Conservation (phyloP, 53 echinoderm and acorn worm species). For the Glandiceps talaboti region DNA sequence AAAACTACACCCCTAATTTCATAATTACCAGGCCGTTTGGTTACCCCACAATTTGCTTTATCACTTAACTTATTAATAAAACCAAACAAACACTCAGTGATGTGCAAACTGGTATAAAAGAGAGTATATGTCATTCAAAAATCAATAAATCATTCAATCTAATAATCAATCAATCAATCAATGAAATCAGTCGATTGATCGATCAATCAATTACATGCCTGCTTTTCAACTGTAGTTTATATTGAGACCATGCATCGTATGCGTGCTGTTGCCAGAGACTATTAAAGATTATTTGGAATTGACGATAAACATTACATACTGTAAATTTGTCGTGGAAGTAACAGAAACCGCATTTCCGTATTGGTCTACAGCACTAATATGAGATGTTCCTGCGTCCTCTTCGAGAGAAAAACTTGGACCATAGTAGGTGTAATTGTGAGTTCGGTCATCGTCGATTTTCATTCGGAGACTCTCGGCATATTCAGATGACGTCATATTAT, state of each 20-base stretch:
- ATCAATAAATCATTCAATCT: not conserved
- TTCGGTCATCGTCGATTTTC: constrained; percentile 44
- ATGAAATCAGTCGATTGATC: not conserved
- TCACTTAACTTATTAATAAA: too few relatives aligned
- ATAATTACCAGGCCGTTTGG: too few relatives aligned
- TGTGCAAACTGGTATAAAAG: too few relatives aligned
- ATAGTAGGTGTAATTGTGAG: constrained; percentile 66
- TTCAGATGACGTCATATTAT: constrained; percentile 46
- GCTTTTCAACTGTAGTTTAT: too few relatives aligned
- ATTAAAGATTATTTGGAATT: not conserved
- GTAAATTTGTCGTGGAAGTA: constrained; percentile 60
- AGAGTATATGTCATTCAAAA: not conserved
- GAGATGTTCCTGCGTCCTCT: constrained; percentile 63
- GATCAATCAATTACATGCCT: not conserved
- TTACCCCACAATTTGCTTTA: too few relatives aligned
- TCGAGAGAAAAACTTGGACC: constrained; percentile 40
- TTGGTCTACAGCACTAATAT: constrained; percentile 58
- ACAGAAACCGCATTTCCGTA: constrained; percentile 69
- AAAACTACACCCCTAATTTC: too few relatives aligned
- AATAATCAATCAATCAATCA: not conserved
- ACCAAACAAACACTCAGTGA: too few relatives aligned
- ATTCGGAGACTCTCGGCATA: constrained; percentile 45
- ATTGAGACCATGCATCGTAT: too few relatives aligned
- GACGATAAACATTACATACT: constrained; percentile 30
- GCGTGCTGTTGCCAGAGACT: too few relatives aligned